These are phyloP conservation scores for Orius insidiosus DNA, from an alignment of 1,140 invertebrate genomes.

Conservation along the genomic window DNA sequence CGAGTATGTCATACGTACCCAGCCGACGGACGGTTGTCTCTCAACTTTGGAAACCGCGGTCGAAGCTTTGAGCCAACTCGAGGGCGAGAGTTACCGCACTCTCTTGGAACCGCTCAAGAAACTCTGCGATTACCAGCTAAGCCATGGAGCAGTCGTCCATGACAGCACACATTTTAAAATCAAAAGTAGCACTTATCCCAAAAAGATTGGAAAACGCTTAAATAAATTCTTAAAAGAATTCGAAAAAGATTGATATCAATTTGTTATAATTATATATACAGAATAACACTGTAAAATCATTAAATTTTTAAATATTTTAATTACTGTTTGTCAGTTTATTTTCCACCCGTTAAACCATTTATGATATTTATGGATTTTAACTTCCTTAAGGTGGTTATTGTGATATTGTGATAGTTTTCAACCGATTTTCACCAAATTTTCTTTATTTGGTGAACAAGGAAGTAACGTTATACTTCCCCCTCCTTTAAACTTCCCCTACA, in stretches of 20 bases:
- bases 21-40: constrained; percentile 76
- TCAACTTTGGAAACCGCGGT: constrained; percentile 84
- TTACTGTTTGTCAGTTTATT: too few species aligned
- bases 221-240: constrained; percentile 15
- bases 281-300: too few species aligned
- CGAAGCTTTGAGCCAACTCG: constrained; percentile 58
- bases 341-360: too few species aligned
- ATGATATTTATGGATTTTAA: too few species aligned
- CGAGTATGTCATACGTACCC: constrained; percentile 81
- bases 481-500: too few species aligned
- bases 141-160: constrained; percentile 80
- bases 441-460: too few species aligned
- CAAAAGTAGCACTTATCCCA: constrained; percentile 69
- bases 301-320: too few species aligned
- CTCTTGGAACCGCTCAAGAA: constrained; percentile 61
- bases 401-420: too few species aligned
- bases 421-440: too few species aligned
- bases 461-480: too few species aligned
- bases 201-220: constrained; percentile 60
- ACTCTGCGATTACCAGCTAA: constrained; percentile 66
- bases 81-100: constrained; percentile 46
- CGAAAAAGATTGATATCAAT: background rate
- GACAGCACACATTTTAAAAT: constrained; percentile 81
- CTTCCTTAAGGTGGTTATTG: too few species aligned
- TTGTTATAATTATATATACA: too few species aligned